Conservation (phyloP, 2,113 vertebrate genomes). For the Toxotes chatareus region DNA sequence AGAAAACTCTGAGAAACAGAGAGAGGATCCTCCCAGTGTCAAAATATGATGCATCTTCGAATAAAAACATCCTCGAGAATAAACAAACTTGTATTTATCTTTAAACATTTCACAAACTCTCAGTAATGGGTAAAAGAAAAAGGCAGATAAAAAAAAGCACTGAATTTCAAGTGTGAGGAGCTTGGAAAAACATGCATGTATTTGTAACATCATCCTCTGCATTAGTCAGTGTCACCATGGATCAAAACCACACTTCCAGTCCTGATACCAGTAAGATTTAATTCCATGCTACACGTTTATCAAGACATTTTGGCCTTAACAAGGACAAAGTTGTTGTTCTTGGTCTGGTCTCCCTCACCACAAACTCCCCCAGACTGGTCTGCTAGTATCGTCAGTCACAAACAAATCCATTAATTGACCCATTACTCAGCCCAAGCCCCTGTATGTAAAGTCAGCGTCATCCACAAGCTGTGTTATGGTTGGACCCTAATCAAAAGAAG, state of each 20-base stretch:
- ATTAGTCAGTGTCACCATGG: constrained; percentile 46
- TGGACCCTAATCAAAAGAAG: constrained; percentile 72
- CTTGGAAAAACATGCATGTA: constrained; percentile 42
- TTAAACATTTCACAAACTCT: constrained; percentile 5
- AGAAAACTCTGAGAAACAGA: not conserved
- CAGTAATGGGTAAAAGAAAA: not conserved
- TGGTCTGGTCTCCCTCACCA: constrained; percentile 50
- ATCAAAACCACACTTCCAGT: constrained; percentile 38
- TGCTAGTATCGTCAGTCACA: constrained; percentile 71
- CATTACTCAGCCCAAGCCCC: constrained; percentile 64
- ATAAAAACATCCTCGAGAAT: not conserved
- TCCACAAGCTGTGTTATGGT: constrained; percentile 73
- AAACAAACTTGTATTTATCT: constrained; percentile 23
- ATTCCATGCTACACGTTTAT: constrained; percentile 34
- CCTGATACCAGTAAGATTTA: constrained; percentile 10
- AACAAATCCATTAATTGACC: constrained; percentile 69
- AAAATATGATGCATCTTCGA: not conserved
- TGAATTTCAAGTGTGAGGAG: constrained; percentile 8
- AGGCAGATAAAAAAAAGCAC: constrained; percentile 11
- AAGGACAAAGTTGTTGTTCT: constrained; percentile 62
- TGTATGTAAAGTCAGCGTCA: constrained; percentile 59
- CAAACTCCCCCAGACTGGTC: constrained; percentile 44
- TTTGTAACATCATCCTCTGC: constrained; percentile 40
- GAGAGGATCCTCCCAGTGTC: constrained; percentile 10
- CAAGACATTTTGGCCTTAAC: constrained; percentile 43